These are phyloP conservation scores for Dascillus cervinus DNA, from an alignment of 2,888 invertebrate species.

Conservation along the genomic window DNA sequence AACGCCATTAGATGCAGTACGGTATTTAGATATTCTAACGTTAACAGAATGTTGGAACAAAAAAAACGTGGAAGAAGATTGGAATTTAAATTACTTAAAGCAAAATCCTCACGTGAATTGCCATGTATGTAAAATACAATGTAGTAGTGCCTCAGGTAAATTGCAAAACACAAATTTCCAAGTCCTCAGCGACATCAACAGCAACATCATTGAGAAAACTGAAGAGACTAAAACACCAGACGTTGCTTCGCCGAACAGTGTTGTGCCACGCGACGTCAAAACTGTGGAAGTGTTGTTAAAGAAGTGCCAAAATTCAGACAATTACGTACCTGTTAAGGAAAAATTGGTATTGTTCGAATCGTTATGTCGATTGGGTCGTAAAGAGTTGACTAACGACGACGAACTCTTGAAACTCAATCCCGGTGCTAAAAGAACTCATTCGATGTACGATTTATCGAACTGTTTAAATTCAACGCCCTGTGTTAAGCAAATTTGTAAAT, in stretches of 20 bases:
- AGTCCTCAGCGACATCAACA: constrained; percentile 4
- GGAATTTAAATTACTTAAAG: constrained; percentile 27
- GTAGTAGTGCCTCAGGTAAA: constrained; percentile 5
- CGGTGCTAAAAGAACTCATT: constrained; percentile 53
- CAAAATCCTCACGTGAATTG: constrained; percentile 6
- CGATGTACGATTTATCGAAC: constrained; percentile 55
- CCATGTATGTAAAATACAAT: no score
- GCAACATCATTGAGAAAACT: constrained; percentile 4
- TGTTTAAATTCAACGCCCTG: constrained; percentile 41
- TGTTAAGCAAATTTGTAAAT: constrained; percentile 62
- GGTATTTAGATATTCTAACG: constrained; percentile 63
- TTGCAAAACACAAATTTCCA: constrained; percentile 1
- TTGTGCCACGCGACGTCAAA: constrained; percentile 21
- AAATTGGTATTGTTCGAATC: constrained; percentile 65
- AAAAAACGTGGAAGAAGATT: constrained; percentile 29
- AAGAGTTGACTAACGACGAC: constrained; percentile 58
- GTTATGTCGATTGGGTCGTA: constrained; percentile 53
- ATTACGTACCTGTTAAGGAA: constrained; percentile 63
- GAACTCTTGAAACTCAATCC: constrained; percentile 41
- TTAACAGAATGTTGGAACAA: constrained; percentile 43
- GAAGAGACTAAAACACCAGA: constrained; percentile 1
- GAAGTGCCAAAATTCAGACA: constrained; percentile 51
- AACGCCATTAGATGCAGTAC: constrained; percentile 63
- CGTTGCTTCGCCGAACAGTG: constrained; percentile 8
- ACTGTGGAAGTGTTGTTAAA: constrained; percentile 45